These are phyloP conservation scores for Acipenser ruthenus DNA, from an alignment of 2,797 vertebrate genomes.

Conservation along the genomic window DNA sequence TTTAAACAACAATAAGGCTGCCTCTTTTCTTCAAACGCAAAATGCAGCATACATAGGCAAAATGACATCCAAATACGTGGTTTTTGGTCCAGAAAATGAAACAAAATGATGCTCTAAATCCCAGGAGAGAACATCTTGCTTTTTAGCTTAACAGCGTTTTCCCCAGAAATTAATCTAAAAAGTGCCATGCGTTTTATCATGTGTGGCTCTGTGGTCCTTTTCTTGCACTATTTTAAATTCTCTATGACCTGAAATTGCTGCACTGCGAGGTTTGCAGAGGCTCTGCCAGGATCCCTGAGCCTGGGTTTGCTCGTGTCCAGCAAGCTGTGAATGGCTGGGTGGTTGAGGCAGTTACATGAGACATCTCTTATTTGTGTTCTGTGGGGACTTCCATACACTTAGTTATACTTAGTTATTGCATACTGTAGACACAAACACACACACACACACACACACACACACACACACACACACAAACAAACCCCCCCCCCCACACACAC, in stretches of 20 bases:
- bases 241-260: slow-evolving; percentile 35
- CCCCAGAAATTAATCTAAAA: slow-evolving; percentile 24
- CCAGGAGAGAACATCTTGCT: slow-evolving; percentile 26
- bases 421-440: too few relatives aligned
- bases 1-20: slow-evolving; percentile 35
- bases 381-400: too few relatives aligned
- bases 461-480: too few relatives aligned
- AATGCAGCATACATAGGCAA: background rate
- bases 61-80: slow-evolving; percentile 10
- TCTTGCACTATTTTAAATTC: slow-evolving; percentile 49
- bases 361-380: too few relatives aligned
- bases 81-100: slow-evolving; percentile 29
- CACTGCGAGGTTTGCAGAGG: slow-evolving; percentile 48
- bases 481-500: too few relatives aligned
- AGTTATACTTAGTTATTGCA: too few relatives aligned
- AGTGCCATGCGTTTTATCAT: too few relatives aligned
- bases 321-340: too few relatives aligned
- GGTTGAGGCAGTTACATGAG: too few relatives aligned
- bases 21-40: slow-evolving; percentile 7
- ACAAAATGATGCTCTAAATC: slow-evolving; percentile 30
- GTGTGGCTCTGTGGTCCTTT: too few relatives aligned
- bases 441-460: too few relatives aligned
- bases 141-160: slow-evolving; percentile 36
- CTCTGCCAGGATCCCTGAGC: slow-evolving; percentile 1
- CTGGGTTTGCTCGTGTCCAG: too few relatives aligned